A percentile compares a stretch with the other conserved stretches of the same genome.
Conservation (phyloP, 2,888 invertebrate genomes). For the Microplitis deprimator region DNA sequence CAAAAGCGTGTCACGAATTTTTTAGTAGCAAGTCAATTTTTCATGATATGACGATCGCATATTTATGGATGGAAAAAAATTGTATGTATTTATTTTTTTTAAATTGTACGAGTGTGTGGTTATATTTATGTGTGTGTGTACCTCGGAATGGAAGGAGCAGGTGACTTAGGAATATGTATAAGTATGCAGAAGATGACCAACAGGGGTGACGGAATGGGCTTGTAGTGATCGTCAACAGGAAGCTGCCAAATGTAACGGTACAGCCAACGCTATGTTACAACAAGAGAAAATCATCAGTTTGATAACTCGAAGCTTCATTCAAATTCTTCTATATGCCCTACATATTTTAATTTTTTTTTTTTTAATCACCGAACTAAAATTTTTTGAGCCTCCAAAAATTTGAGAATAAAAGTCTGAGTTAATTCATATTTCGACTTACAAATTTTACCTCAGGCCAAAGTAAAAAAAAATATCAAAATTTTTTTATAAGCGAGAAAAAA, state of each 20-base stretch:
- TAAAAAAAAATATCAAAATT: neutral
- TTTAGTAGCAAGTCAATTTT: neutral
- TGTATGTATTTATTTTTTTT: neutral
- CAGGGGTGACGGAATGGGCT: constrained; percentile 55
- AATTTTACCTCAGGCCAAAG: too few species aligned
- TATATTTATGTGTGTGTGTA: neutral
- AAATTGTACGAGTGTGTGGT: neutral
- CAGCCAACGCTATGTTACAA: constrained; percentile 40
- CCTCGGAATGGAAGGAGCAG: neutral
- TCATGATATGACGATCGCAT: neutral
- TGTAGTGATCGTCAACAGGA: constrained; percentile 59
- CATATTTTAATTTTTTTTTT: neutral
- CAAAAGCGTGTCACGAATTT: constrained; percentile 34
- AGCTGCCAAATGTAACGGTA: constrained; percentile 67
- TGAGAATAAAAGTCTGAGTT: too few species aligned
- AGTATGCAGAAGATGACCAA: constrained; percentile 59
- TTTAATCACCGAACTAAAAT: neutral
- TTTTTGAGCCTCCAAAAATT: neutral
- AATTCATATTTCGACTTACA: too few species aligned
- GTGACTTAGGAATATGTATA: constrained; percentile 43
- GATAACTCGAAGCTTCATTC: constrained; percentile 12
- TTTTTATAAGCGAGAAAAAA: neutral
- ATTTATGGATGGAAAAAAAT: neutral
- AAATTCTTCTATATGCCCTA: constrained; percentile 5
- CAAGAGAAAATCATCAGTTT: constrained; percentile 26